Evolutionary conservation across 2,113 vertebrate genomes (phyloP).

Genomic region (Calyptomena viridis): DNA sequence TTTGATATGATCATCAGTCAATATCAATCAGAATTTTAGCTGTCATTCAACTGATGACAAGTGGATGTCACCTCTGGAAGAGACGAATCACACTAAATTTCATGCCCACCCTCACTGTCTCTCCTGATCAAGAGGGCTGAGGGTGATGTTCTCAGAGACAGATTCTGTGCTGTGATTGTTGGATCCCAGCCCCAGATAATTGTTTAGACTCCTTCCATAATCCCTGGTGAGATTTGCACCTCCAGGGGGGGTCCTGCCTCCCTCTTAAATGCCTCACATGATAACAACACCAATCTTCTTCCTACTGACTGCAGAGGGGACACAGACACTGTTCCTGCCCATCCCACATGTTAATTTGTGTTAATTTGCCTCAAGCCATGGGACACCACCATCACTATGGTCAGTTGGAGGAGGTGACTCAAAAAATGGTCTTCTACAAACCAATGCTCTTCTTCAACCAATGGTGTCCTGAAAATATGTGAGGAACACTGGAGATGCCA

Average conservation of each 20-base stretch:
- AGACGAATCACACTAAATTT: background rate
- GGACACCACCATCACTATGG: background rate
- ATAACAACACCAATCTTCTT: background rate
- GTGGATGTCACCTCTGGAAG: background rate
- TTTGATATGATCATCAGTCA: no score
- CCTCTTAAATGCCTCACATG: accelerated
- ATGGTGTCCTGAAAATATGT: background rate
- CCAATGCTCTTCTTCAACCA: no score
- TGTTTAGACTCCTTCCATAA: background rate
- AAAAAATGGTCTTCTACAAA: background rate
- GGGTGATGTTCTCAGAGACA: background rate
- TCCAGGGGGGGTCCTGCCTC: background rate
- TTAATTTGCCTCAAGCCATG: background rate
- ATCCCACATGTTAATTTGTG: background rate
- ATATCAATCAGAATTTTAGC: background rate
- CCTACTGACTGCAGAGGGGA: background rate
- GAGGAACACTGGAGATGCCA: background rate
- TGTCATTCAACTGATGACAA: background rate
- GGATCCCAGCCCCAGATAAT: background rate
- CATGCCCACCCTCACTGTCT: background rate
- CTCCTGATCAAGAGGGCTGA: background rate
- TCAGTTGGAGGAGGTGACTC: background rate
- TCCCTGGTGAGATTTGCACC: background rate
- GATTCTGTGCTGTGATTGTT: background rate
- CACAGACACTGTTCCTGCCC: accelerated